A percentile compares a stretch with the other conserved stretches of the same genome.
Conservation (phyloP, 2,113 vertebrate genomes). For the Ceyx cyanopectus region DNA sequence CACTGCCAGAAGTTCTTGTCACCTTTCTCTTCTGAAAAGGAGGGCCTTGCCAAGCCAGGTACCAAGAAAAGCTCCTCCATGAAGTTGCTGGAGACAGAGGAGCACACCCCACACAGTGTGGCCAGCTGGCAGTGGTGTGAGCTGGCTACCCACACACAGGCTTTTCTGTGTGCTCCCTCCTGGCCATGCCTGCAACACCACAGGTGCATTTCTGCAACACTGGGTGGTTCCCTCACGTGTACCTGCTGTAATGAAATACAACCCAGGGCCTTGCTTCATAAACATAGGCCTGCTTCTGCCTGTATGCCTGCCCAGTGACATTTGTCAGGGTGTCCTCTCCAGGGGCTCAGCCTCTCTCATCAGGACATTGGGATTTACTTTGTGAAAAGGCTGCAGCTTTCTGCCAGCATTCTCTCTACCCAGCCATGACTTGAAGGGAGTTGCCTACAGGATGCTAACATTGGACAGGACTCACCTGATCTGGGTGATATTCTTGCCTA, state of each 20-base stretch:
- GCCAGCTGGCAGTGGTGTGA: not conserved
- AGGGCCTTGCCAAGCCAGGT: not conserved
- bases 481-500: slow-evolving; percentile 58
- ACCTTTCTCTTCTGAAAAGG: not conserved
- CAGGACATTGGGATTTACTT: not conserved
- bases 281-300: not conserved
- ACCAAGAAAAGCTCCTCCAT: not conserved
- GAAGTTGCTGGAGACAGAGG: not conserved
- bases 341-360: not conserved
- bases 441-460: not conserved
- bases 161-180: not conserved
- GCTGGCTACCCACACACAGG: rapidly evolving
- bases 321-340: not conserved
- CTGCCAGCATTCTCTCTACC: not conserved
- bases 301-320: not conserved
- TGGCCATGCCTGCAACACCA: not conserved
- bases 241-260: not conserved
- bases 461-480: slow-evolving; percentile 2
- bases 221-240: rapidly evolving
- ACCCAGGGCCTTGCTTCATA: not conserved
- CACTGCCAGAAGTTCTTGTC: not conserved
- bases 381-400: not conserved
- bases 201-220: not conserved
- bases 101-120: not conserved
- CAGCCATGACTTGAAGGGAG: not conserved